Percentiles rank a stretch among this genome's conserved stretches.
Conservation (phyloP, 2,888 invertebrate genomes). For the Drosophila meridionalis region DNA sequence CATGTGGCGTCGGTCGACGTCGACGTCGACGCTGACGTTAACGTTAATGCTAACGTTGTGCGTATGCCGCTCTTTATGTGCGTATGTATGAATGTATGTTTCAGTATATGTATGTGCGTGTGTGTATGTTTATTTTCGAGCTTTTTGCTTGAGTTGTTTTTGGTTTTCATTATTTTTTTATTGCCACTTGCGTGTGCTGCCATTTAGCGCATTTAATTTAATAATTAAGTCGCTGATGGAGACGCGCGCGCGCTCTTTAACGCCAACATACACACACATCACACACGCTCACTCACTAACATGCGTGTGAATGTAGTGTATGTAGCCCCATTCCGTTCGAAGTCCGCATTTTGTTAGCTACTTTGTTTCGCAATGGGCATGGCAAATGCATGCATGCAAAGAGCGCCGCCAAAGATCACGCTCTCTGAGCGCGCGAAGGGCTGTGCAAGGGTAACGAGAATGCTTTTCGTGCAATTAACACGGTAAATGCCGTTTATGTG, state of each 20-base stretch:
- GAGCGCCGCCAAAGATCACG: slow-evolving; percentile 15
- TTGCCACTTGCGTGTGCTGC: slow-evolving; percentile 76
- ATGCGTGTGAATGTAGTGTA: slow-evolving; percentile 7
- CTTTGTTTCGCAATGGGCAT: slow-evolving; percentile 8
- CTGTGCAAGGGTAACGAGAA: slow-evolving; percentile 5
- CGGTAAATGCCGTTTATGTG: slow-evolving; percentile 9
- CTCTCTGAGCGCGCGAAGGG: slow-evolving; percentile 8
- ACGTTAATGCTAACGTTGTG: slow-evolving; percentile 23
- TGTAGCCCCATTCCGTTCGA: slow-evolving; percentile 4
- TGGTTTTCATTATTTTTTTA: slow-evolving; percentile 55
- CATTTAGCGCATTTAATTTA: slow-evolving; percentile 80
- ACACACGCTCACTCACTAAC: not conserved
- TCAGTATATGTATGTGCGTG: not conserved
- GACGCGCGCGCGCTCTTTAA: slow-evolving; percentile 52
- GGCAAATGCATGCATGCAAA: slow-evolving; percentile 11
- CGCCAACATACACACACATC: slow-evolving; percentile 24
- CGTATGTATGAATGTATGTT: slow-evolving; percentile 10
- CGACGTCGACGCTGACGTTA: not conserved
- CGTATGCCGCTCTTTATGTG: slow-evolving; percentile 29
- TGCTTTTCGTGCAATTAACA: slow-evolving; percentile 3
- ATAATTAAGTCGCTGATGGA: slow-evolving; percentile 77
- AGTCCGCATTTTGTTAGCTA: slow-evolving; percentile 10
- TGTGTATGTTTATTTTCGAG: slow-evolving; percentile 35
- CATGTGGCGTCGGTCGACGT: slow-evolving; percentile 53
- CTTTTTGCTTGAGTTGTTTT: slow-evolving; percentile 51